Evolutionary conservation across 2,113 vertebrate species (phyloP).

Genomic region (Nesospiza acunhae): DNA sequence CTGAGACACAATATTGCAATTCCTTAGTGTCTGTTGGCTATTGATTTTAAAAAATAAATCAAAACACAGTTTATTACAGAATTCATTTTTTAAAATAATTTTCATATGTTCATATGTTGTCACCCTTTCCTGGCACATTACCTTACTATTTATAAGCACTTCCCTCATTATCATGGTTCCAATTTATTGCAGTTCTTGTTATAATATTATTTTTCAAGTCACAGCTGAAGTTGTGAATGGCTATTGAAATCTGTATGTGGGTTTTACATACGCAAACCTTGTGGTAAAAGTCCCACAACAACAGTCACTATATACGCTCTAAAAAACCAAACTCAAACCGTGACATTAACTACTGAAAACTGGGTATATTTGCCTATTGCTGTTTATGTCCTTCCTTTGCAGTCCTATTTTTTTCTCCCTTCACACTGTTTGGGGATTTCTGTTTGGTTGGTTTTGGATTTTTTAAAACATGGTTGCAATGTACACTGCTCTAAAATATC

Average conservation of each 20-base stretch:
- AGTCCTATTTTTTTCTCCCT: background rate
- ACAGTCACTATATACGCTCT: rapidly evolving
- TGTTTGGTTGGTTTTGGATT: rapidly evolving
- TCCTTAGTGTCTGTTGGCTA: background rate
- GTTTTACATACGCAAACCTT: background rate
- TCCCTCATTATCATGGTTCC: background rate
- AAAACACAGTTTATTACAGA: background rate
- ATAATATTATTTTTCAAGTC: background rate
- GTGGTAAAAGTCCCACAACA: background rate
- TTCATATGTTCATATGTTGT: background rate
- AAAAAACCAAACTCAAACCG: background rate
- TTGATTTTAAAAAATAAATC: background rate
- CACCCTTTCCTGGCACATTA: background rate
- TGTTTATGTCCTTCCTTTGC: background rate
- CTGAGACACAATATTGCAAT: background rate
- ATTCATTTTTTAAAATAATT: background rate
- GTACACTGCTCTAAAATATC: background rate
- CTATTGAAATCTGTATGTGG: background rate
- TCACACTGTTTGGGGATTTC: background rate
- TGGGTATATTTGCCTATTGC: background rate
- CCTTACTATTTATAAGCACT: background rate
- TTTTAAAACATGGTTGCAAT: background rate
- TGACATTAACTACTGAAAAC: background rate
- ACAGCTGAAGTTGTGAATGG: background rate
- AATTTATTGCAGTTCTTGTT: background rate